Base-by-base conservation (phyloP, 2,797 vertebrate species). In the Prionace glauca region DNA sequence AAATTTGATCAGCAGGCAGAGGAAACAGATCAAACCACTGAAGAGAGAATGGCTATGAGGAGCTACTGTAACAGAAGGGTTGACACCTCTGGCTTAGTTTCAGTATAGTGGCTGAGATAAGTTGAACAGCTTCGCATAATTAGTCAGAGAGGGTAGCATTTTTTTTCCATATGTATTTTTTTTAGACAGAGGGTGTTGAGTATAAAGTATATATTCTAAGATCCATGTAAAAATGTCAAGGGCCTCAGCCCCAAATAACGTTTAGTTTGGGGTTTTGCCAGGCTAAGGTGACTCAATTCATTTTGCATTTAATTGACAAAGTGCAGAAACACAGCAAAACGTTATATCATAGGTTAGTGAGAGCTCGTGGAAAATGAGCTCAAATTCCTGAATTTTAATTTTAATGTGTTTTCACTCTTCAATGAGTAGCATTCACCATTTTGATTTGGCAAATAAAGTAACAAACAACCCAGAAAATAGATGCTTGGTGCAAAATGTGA, bases 261-360 rank as follows among this genome's bases (percentile, higher is more conserved):
- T 92, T 92, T 92, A 69, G 90, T n/a, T 92, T 92, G 90, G 90
- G 65, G 67, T 20, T 24, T 41, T 92, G 90, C 90, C 90, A 92
- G 90, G 90, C 90, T 69, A 92, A 69, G 90, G 90, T 92, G 90
- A 92, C 90, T 92, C 90, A 92, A 92, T 69, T 92, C 90, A 92
- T n/a, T 69, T 69, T 92, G 62, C 65, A 92, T 69, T 92, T 92
- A 92, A 92, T 41, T 92, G 90, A 92, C 90, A 92, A 92, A 92
- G 62, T 92, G 20, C 90, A 92, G 62, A 18, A 92, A 92, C 90
- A 92, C 60, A 92, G 62, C 62, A 92, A 92, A 92, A 92, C 20
- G 90, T 92, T 92, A 92, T 92, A 92, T 92, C 90, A 92, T 92
- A 10, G 67, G 90, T 65, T 41, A 69, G 24, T 92, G 90, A 69